These are phyloP conservation scores for Odontocolon sp. DNA, from an alignment of 2,888 invertebrate genomes.

Conservation along the genomic window DNA sequence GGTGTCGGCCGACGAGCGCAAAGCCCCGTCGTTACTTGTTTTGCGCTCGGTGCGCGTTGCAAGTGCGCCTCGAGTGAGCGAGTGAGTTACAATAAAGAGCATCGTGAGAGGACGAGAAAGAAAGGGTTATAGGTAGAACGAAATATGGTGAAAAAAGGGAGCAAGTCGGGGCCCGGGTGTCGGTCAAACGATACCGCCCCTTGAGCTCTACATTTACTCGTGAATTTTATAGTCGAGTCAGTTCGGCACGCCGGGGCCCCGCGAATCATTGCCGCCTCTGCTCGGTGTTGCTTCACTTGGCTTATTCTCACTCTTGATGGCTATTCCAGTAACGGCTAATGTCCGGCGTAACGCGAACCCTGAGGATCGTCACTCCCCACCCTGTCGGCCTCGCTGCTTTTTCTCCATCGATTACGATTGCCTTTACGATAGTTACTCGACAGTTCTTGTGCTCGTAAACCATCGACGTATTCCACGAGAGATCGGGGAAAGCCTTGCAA, in stretches of 20 bases:
- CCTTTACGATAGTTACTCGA: conserved; percentile 75
- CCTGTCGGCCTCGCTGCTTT: conserved; percentile 61
- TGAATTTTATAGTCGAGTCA: conserved; percentile 74
- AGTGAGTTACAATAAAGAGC: conserved; percentile 41
- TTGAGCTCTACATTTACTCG: conserved; percentile 76
- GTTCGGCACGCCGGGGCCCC: conserved; percentile 47
- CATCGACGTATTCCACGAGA: conserved; percentile 46
- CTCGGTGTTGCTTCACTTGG: conserved; percentile 34
- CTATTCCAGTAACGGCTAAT: conserved; percentile 76
- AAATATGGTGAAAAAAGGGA: conserved; percentile 35
- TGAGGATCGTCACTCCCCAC: conserved; percentile 67
- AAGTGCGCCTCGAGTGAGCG: neutral
- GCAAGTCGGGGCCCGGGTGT: conserved; percentile 44
- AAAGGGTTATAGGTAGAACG: no score
- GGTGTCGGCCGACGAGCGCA: conserved; percentile 7
- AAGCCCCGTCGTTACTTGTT: conserved; percentile 48
- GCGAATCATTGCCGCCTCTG: conserved; percentile 63
- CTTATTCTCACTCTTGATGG: conserved; percentile 67
- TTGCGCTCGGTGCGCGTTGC: conserved; percentile 11
- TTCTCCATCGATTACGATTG: conserved; percentile 76
- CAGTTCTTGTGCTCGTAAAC: conserved; percentile 75
- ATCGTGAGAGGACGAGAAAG: conserved; percentile 33
- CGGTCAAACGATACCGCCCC: conserved; percentile 75
- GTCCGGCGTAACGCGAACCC: conserved; percentile 70
- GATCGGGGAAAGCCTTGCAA: neutral